Evolutionary conservation across 2,797 vertebrate genomes (phyloP).

Genomic region (Fringilla coelebs): DNA sequence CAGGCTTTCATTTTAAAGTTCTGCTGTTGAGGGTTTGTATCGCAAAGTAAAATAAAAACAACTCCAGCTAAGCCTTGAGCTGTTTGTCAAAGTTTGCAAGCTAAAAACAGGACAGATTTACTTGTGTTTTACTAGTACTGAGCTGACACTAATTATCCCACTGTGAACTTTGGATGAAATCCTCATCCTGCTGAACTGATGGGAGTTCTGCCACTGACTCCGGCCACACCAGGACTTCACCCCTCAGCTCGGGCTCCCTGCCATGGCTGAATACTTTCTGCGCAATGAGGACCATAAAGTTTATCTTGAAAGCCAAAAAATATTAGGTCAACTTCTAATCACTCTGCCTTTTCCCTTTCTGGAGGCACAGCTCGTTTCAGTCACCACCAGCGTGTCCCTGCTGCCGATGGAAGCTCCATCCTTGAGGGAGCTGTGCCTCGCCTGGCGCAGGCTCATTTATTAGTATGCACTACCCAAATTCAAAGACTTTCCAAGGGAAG

Average conservation of each 20-base stretch:
- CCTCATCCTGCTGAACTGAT: not conserved
- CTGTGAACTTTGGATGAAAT: slow-evolving; percentile 35
- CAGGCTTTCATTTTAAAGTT: not conserved
- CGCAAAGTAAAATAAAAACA: not conserved
- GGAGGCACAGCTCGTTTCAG: not conserved
- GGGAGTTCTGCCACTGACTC: slow-evolving; percentile 23
- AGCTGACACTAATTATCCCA: slow-evolving; percentile 16
- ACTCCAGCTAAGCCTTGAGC: not conserved
- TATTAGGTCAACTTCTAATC: not conserved
- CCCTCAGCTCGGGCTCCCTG: not conserved
- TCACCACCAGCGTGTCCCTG: not conserved
- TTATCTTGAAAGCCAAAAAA: slow-evolving; percentile 27
- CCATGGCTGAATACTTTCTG: not conserved
- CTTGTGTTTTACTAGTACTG: not conserved
- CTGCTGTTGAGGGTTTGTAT: not conserved
- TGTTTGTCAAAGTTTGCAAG: not conserved
- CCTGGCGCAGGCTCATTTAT: not conserved
- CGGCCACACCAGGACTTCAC: not conserved
- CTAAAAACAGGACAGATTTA: not conserved
- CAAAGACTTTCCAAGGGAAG: slow-evolving; percentile 68
- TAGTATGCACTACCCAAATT: slow-evolving; percentile 63
- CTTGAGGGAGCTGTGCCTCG: not conserved
- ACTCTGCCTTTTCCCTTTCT: not conserved
- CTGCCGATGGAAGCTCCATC: not conserved
- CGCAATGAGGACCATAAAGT: not conserved